A percentile compares a stretch with the other conserved stretches of the same genome.
Evolutionary conservation across 2,113 vertebrate genomes (phyloP).

Genomic region (Onychostruthus taczanowskii): DNA sequence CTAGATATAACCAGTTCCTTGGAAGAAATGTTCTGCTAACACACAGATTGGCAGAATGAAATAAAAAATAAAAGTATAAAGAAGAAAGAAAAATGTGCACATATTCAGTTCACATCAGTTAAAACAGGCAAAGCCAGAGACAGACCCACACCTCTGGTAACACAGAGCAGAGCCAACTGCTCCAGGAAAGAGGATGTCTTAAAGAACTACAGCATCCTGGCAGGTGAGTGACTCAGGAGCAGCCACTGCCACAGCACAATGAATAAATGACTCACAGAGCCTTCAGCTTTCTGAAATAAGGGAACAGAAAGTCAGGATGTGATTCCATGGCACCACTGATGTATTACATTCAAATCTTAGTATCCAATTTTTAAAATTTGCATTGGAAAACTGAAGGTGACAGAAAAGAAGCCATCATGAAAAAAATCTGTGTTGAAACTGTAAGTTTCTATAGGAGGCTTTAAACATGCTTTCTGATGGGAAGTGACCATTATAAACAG

Average conservation of each 20-base stretch:
- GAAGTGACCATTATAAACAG: not conserved
- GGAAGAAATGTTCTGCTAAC: not conserved
- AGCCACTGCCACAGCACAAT: not conserved
- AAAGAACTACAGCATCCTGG: not conserved
- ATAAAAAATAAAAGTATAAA: not conserved
- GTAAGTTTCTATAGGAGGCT: not conserved
- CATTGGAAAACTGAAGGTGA: not conserved
- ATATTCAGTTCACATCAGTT: not conserved
- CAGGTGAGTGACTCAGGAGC: not conserved
- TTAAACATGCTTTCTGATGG: not conserved
- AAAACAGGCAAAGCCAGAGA: not conserved
- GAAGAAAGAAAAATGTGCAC: not conserved
- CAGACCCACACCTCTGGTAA: not conserved
- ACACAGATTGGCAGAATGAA: not conserved
- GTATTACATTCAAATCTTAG: not conserved
- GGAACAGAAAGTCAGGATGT: not conserved
- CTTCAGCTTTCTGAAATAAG: not conserved
- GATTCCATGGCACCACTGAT: not conserved
- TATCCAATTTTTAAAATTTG: not conserved
- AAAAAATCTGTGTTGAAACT: not conserved
- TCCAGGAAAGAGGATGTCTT: not conserved
- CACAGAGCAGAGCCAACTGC: not conserved
- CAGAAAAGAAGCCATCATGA: not conserved
- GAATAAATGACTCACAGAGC: not conserved
- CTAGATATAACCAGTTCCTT: not conserved